Percentiles rank a stretch among this genome's conserved stretches.
phyloP scores from a whole-genome alignment of 2,113 vertebrate genomes.

The western clawed frog (Xenopus tropicalis) region DNA sequence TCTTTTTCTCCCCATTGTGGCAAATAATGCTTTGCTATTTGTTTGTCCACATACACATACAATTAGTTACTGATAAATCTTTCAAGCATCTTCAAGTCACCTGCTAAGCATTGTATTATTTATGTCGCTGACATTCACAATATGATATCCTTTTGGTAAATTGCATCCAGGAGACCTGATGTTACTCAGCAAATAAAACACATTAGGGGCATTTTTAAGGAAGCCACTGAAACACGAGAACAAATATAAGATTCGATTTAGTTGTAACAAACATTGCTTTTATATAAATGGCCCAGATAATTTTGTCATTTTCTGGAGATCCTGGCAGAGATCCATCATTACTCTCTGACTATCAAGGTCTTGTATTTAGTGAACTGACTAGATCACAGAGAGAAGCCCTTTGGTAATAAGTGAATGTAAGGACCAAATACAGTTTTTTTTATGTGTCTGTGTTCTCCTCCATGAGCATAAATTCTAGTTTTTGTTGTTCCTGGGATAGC shows the following conservation, averaged over 20 bases:
- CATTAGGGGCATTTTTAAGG: constrained; percentile 8
- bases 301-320: no score
- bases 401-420: no score
- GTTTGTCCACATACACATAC: not conserved
- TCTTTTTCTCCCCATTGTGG: not conserved
- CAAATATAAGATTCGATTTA: not conserved
- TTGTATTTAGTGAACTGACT: no score
- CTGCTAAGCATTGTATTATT: constrained; percentile 19
- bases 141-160: constrained; percentile 8
- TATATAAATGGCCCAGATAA: no score
- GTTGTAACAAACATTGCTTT: no score
- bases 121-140: constrained; percentile 11
- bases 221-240: not conserved
- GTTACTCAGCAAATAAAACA: constrained; percentile 1
- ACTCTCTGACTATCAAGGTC: no score
- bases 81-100: constrained; percentile 12
- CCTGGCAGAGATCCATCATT: no score
- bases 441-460: no score
- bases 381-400: no score
- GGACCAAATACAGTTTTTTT: no score
- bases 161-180: not conserved
- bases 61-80: constrained; percentile 6
- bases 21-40: not conserved
- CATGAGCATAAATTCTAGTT: no score
- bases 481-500: no score